Evolutionary conservation across 2,113 vertebrate genomes (phyloP), one percentile per base, ranked within the genome.

Genomic region (Eurypyga helias): DNA sequence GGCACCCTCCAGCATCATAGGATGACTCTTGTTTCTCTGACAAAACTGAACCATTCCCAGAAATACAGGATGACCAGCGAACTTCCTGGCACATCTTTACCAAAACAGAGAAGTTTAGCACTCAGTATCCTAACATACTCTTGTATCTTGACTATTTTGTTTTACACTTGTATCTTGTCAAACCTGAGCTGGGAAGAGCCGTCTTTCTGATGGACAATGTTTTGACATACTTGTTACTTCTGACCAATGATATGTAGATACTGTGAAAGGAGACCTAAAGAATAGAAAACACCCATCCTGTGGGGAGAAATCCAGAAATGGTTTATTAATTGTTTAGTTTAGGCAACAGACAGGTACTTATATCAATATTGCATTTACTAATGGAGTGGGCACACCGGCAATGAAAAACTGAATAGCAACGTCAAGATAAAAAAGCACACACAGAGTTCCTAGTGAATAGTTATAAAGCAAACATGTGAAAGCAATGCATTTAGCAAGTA

Each of bases 121-220:
- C 55, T n/a, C 16, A 1, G 3, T 55, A 38, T 34, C 21, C 33
- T 57, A 67, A 81, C 3, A 13, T 25, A 29, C 1, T 3, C 13
- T 48, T n/a, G 38, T 31, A 46, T 36, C 7, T 28, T 34, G 4
- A 13, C 1, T 34, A 5, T 49, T 70, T 41, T 70, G 8, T 34
- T 71, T 58, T 19, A 36, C 52, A 29, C 8, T 29, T 67, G 10
- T 21, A 21, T n/a, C 45, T 75, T 71, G 11, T 4, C 5, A 49
- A 79, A 55, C 8, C 4, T 64, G 70, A n/a, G 12, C 12, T 48
- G 34, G 55, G 38, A 16, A 72, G 80, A 90, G 21, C 5, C 3
- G 1, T 61, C 19, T 31, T 70, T 58, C 36, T 17, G 1, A 29
- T 6, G 2, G 7, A 19, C 1, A 2, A 34, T n/a, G 10, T 29